Conservation (phyloP, 2,888 invertebrate genomes). For the Apodemia zela region DNA sequence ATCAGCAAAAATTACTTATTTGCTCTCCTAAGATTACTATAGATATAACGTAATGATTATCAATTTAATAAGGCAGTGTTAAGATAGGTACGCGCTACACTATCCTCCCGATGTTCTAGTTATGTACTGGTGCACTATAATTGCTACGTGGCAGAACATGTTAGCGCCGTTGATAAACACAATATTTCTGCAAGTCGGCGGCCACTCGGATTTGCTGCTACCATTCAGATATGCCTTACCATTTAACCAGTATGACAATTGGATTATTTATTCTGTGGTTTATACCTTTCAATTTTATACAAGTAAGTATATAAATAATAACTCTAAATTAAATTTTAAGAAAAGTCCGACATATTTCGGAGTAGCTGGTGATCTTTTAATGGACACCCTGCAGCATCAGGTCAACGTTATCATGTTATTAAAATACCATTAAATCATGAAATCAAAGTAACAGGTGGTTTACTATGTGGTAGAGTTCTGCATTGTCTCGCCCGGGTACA, state of each 20-base stretch:
- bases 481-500: too few species aligned
- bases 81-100: not conserved
- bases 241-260: conserved; percentile 43
- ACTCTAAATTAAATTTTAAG: not conserved
- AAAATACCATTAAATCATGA: too few species aligned
- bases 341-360: too few species aligned
- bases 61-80: too few species aligned
- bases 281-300: conserved; percentile 48
- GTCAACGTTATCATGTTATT: too few species aligned
- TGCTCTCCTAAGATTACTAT: too few species aligned
- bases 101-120: conserved; percentile 35
- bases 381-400: too few species aligned
- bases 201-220: conserved; percentile 35
- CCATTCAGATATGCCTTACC: conserved; percentile 49
- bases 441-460: too few species aligned
- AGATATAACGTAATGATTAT: not conserved
- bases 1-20: too few species aligned
- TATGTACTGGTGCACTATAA: conserved; percentile 44
- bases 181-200: conserved; percentile 39
- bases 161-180: conserved; percentile 41
- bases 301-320: conserved; percentile 40
- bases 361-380: too few species aligned
- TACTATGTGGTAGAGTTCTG: too few species aligned
- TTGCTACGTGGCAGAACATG: conserved; percentile 46
- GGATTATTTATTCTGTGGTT: conserved; percentile 44